Conservation (phyloP, 2,113 vertebrate genomes). For the Bothrops jararaca region DNA sequence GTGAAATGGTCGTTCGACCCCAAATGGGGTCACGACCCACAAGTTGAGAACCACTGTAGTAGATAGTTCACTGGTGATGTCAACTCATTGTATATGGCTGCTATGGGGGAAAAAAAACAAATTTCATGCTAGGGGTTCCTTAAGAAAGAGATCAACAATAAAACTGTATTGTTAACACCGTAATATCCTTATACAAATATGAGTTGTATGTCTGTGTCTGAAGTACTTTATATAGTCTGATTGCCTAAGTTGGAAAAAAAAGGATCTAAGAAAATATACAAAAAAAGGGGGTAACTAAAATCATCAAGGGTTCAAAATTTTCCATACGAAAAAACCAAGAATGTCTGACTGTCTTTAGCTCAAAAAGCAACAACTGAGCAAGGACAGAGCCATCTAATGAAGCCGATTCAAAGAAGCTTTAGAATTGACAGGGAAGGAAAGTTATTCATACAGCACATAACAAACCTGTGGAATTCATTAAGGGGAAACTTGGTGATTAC, state of each 20-base stretch:
- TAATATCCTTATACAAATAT: not conserved
- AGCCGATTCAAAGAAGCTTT: not conserved
- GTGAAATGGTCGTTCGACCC: too few relatives aligned
- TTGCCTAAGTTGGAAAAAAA: not conserved
- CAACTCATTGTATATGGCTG: not conserved
- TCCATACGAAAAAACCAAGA: not conserved
- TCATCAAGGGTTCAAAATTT: not conserved
- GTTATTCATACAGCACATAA: not conserved
- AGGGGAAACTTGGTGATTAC: not conserved
- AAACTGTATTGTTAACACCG: not conserved
- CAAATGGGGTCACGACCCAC: too few relatives aligned
- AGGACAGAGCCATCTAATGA: not conserved
- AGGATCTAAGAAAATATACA: not conserved
- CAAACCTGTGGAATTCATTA: not conserved
- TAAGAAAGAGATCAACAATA: not conserved
- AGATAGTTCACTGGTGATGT: not conserved
- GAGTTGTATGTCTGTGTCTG: not conserved
- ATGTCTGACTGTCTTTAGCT: not conserved
- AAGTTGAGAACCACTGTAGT: too few relatives aligned
- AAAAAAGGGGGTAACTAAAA: not conserved
- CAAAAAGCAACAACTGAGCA: not conserved
- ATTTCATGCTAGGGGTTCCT: not conserved
- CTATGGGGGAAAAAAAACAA: not conserved
- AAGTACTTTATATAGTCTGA: not conserved
- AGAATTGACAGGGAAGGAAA: not conserved